Percentiles rank a stretch among this genome's conserved stretches.
phyloP scores from a whole-genome alignment of 2,888 invertebrate species.

The Papilio demoleus region DNA sequence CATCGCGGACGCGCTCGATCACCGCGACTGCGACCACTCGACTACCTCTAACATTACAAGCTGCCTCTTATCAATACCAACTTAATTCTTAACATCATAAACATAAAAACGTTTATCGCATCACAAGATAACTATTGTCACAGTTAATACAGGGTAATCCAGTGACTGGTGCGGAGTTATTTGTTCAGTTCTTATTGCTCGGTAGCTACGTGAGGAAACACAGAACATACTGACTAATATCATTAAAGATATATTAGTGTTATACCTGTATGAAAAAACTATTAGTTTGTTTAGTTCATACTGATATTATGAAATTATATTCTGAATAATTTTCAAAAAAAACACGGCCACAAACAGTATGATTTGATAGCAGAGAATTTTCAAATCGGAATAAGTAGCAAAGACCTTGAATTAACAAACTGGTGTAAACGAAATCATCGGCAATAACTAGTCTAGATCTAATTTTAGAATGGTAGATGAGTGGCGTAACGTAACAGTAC shows the following conservation, averaged over 20 bases:
- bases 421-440: not conserved
- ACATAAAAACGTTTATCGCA: constrained; percentile 13
- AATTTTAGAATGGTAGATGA: not conserved
- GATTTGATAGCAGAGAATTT: too few species aligned
- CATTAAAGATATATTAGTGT: not conserved
- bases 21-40: not conserved
- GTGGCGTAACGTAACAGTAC: not conserved
- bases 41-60: not conserved
- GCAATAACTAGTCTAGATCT: not conserved
- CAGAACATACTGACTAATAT: not conserved
- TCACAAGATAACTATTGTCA: constrained; percentile 2
- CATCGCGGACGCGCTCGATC: not conserved
- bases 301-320: not conserved
- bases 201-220: constrained; percentile 13
- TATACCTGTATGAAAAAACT: not conserved
- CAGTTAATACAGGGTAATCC: constrained; percentile 4
- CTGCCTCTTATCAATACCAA: constrained; percentile 6
- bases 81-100: constrained; percentile 4
- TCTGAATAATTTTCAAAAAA: too few species aligned
- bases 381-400: not conserved
- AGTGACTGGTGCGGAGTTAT: not conserved
- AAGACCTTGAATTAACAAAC: too few species aligned
- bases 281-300: not conserved
- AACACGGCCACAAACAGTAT: not conserved
- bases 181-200: constrained; percentile 6